These are phyloP conservation scores for Parnassius apollo DNA, from an alignment of 2,888 invertebrate species.

Conservation along the genomic window DNA sequence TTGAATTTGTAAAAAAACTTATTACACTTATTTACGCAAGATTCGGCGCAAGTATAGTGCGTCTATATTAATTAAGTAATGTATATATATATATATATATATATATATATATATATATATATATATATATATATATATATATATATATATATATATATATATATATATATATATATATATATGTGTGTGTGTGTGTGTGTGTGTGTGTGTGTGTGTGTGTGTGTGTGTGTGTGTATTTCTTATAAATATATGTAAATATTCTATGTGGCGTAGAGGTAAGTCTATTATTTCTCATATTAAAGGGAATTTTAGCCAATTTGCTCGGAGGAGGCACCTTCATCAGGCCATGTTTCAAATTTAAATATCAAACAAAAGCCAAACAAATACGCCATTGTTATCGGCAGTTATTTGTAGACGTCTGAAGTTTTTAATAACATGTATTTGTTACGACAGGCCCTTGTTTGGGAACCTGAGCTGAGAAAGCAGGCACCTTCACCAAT, in stretches of 20 bases:
- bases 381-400: slow-evolving; percentile 47
- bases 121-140: neutral
- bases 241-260: neutral
- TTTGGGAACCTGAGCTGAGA: slow-evolving; percentile 60
- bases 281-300: neutral
- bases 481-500: slow-evolving; percentile 66
- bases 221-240: too few species aligned
- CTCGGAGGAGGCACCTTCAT: slow-evolving; percentile 16
- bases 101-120: too few species aligned
- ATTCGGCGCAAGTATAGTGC: too few species aligned
- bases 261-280: neutral
- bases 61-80: too few species aligned
- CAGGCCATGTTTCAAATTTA: slow-evolving; percentile 38
- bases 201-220: too few species aligned
- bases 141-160: neutral
- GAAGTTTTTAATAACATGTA: slow-evolving; percentile 64
- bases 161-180: too few species aligned
- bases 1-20: too few species aligned
- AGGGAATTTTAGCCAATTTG: slow-evolving; percentile 6
- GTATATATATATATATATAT: too few species aligned
- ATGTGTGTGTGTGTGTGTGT: too few species aligned
- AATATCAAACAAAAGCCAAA: slow-evolving; percentile 42
- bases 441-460: slow-evolving; percentile 54
- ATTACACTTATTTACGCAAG: too few species aligned
- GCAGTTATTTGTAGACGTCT: slow-evolving; percentile 55